Evolutionary conservation across 2,113 vertebrate genomes (phyloP), one percentile per base, ranked within the genome.

Genomic region (Thomomys bottae): DNA sequence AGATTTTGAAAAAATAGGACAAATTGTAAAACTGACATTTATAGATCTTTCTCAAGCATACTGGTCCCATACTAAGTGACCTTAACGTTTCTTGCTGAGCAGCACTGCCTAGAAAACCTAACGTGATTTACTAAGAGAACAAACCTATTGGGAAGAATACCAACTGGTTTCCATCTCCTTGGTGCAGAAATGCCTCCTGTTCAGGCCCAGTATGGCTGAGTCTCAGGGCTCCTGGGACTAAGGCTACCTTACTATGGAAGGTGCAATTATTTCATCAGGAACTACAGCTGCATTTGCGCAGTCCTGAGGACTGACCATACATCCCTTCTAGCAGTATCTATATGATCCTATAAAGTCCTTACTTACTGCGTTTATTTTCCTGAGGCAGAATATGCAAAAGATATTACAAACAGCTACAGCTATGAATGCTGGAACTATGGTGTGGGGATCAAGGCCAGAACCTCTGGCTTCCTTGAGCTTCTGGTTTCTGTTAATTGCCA

Each of bases 261-360:
- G 93, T 15, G 94, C 90, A 96, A 95, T 2, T 93, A 89, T 98
- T 98, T 97, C 97, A 97, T 98, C 97, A 98, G 97, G 97, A 89
- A 67, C 14, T 15, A 73, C 34, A 24, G 40, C 63, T 79, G 59
- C 30, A 66, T 6, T 70, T 23, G 40, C 24, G 54, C 64, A 45
- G 28, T 75, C 78, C 67, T 24, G 3, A 66, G 36, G 61, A 45
- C 38, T 68, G 32, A 68, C 15, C 49, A 0, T 8, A 5, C 14
- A 28, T 68, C 21, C 26, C 38, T 84, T 63, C 20, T 21, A 72
- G 63, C 63, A 84, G 71, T 59, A 64, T 34, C 54, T 68, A 21
- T 32, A 72, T 30, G 59, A 77, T 59, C 20, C 15, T 9, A 28
- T 61, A 80, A 61, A 54, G 64, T 38, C 90, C 63, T 34, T 10